Conservation (phyloP, 2,797 vertebrate species). For the Enoplosus armatus region DNA sequence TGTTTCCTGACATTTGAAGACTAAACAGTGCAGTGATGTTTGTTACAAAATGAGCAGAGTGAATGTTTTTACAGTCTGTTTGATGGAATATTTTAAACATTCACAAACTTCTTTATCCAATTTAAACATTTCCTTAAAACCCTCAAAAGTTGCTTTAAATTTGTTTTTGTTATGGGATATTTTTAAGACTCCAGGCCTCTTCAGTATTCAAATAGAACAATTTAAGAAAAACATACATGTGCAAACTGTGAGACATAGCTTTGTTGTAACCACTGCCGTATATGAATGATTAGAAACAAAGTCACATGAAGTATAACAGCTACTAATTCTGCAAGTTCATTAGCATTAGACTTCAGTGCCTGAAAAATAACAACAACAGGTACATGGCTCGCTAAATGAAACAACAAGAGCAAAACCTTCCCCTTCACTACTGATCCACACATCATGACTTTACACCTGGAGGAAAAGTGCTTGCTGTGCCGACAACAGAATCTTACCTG, state of each 20-base stretch:
- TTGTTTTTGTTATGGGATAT: background rate
- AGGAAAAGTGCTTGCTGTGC: background rate
- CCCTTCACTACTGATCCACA: background rate
- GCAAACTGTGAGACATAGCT: background rate
- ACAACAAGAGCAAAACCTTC: background rate
- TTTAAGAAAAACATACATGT: background rate
- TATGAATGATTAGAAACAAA: no score
- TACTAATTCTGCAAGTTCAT: background rate
- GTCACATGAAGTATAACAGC: background rate
- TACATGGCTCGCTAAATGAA: background rate
- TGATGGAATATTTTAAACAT: background rate
- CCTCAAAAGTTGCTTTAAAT: background rate
- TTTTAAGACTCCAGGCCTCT: no score
- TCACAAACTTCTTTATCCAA: background rate
- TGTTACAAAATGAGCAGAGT: background rate
- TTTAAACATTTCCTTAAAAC: background rate
- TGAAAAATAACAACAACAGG: background rate
- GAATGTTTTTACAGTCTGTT: background rate
- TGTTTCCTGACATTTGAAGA: background rate
- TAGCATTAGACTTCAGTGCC: background rate
- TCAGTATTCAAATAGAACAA: background rate
- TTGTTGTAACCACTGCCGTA: no score
- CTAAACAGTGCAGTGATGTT: background rate
- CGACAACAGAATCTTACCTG: slow-evolving; percentile 82
- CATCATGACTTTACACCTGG: background rate